phyloP scores from a whole-genome alignment of 2,888 invertebrate genomes.

The Nemotelus nigrinus region DNA sequence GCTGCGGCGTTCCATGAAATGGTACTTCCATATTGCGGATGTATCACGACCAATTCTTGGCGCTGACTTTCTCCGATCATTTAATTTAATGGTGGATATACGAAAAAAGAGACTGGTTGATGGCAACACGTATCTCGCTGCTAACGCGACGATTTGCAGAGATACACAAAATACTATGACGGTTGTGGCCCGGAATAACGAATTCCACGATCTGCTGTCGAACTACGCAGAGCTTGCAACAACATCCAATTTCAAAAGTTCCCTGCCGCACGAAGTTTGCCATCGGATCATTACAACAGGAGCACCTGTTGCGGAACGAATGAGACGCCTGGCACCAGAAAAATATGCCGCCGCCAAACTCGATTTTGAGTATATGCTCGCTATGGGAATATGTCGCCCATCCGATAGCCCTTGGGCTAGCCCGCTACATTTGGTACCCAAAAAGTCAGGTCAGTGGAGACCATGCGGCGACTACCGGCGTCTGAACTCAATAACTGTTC shows the following conservation, averaged over 20 bases:
- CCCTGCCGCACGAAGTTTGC: background rate
- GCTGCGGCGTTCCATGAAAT: background rate
- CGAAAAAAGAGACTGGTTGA: background rate
- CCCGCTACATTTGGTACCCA: constrained; percentile 56
- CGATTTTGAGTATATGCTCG: constrained; percentile 40
- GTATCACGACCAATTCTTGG: background rate
- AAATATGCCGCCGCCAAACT: constrained; percentile 21
- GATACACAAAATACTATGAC: background rate
- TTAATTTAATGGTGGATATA: constrained; percentile 17
- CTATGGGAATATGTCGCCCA: constrained; percentile 60
- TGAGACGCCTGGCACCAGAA: constrained; percentile 18
- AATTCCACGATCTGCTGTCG: background rate
- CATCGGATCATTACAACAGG: background rate
- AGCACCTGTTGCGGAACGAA: background rate
- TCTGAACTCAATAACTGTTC: constrained; percentile 55
- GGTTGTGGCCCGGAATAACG: too few species aligned
- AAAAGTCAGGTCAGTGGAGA: constrained; percentile 53
- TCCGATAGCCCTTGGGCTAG: constrained; percentile 60
- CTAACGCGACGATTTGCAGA: background rate
- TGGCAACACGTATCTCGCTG: background rate
- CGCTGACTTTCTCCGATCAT: constrained; percentile 2
- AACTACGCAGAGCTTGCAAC: background rate
- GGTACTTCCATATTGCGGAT: constrained; percentile 18
- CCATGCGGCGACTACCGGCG: constrained; percentile 57
- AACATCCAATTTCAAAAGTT: background rate